phyloP scores from a whole-genome alignment of 2,797 vertebrate species.

The Leucoraja ocellata region DNA sequence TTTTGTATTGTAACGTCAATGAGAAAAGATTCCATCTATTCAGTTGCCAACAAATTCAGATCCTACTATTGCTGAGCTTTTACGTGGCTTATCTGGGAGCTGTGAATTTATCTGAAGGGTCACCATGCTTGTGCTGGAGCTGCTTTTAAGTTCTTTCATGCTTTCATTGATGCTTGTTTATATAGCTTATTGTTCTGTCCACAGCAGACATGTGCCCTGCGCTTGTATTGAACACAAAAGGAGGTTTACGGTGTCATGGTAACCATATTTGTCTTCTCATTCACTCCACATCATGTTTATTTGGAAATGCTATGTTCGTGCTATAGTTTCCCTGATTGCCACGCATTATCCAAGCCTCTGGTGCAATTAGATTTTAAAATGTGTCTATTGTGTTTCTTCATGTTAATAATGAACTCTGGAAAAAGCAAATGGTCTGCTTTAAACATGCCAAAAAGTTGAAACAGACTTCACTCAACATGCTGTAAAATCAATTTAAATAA shows the following conservation, averaged over 20 bases:
- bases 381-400: neutral
- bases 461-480: neutral
- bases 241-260: neutral
- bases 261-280: slow-evolving; percentile 9
- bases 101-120: neutral
- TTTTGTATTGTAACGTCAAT: neutral
- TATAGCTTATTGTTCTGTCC: neutral
- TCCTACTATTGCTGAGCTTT: neutral
- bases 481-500: neutral
- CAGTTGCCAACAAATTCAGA: neutral
- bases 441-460: neutral
- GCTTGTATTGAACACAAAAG: neutral
- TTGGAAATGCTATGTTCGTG: neutral
- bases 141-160: neutral
- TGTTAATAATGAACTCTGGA: too few species aligned
- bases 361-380: neutral
- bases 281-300: neutral
- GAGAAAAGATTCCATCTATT: neutral
- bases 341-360: neutral
- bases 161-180: neutral
- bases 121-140: neutral
- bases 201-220: neutral
- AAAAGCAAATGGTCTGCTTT: neutral
- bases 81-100: neutral
- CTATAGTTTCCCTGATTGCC: neutral